A percentile compares a stretch with the other conserved stretches of the same genome.
These are phyloP conservation scores for Lysandra coridon DNA, from an alignment of 2,888 invertebrate species.

Conservation along the genomic window DNA sequence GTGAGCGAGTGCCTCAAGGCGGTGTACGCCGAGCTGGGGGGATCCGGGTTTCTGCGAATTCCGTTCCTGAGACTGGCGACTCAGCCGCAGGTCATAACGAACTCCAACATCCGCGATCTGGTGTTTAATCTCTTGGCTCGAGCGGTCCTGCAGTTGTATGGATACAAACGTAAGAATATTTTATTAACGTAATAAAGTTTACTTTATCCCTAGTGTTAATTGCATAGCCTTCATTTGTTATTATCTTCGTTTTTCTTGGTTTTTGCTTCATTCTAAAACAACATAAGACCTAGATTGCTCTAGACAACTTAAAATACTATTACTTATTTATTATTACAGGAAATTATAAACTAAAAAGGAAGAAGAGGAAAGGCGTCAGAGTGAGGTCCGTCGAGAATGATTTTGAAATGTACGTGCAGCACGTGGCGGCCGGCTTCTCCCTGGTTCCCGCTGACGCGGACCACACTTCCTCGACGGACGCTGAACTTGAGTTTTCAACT, in stretches of 20 bases:
- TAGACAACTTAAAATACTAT: neutral
- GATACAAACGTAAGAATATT: constrained; percentile 73
- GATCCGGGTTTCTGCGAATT: constrained; percentile 72
- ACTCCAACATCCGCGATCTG: constrained; percentile 73
- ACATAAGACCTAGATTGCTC: no score
- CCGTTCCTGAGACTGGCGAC: constrained; percentile 87
- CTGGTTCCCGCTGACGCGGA: constrained; percentile 43
- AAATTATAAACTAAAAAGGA: constrained; percentile 64
- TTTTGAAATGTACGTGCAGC: constrained; percentile 57
- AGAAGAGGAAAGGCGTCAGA: constrained; percentile 67
- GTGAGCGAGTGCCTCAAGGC: constrained; percentile 75
- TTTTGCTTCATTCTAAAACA: neutral
- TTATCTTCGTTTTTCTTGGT: neutral
- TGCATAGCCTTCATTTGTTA: neutral
- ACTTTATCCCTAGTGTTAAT: neutral
- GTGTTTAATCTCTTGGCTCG: constrained; percentile 80
- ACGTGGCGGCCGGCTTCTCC: constrained; percentile 56
- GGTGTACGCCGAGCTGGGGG: constrained; percentile 56
- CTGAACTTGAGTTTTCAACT: constrained; percentile 45
- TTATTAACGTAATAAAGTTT: neutral
- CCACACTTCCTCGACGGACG: neutral
- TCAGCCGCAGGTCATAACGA: constrained; percentile 81
- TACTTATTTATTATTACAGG: constrained; percentile 61
- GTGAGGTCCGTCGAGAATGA: constrained; percentile 53
- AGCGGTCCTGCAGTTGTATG: constrained; percentile 83